Percentiles rank a stretch among this genome's conserved stretches.
These are phyloP conservation scores for Arctopsyche grandis DNA, from an alignment of 1,140 invertebrate species.

Conservation along the genomic window DNA sequence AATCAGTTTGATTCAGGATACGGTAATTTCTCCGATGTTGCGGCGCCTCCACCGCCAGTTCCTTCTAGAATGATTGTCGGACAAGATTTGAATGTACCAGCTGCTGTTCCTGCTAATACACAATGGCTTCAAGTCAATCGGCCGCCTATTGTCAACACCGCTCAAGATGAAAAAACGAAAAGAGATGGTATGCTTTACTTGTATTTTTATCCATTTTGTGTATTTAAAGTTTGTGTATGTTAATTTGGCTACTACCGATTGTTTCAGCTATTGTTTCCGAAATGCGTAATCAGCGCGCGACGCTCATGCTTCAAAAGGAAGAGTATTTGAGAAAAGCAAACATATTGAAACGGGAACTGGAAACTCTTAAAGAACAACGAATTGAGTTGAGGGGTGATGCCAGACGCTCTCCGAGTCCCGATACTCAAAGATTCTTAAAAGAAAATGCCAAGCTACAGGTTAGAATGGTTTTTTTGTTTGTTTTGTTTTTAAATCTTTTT, in stretches of 20 bases:
- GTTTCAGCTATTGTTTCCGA: slow-evolving; percentile 79
- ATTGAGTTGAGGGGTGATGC: slow-evolving; percentile 75
- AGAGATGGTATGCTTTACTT: slow-evolving; percentile 43
- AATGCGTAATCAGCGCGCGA: slow-evolving; percentile 81
- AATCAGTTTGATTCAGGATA: slow-evolving; percentile 12
- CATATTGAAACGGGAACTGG: slow-evolving; percentile 77
- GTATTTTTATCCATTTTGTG: not conserved
- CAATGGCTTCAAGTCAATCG: slow-evolving; percentile 1
- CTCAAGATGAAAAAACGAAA: slow-evolving; percentile 45
- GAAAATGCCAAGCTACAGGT: slow-evolving; percentile 86
- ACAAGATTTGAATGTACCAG: slow-evolving; percentile 7
- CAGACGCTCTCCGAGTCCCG: slow-evolving; percentile 70
- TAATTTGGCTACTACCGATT: not conserved
- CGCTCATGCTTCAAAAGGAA: slow-evolving; percentile 78
- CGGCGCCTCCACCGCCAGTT: not conserved
- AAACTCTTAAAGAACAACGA: slow-evolving; percentile 79
- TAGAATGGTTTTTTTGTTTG: slow-evolving; percentile 51
- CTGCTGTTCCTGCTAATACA: not conserved
- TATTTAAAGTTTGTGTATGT: not conserved
- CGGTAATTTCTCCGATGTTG: slow-evolving; percentile 12
- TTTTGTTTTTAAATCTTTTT: slow-evolving; percentile 34
- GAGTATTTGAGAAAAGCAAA: slow-evolving; percentile 79
- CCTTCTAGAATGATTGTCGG: not conserved
- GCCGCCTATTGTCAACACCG: not conserved
- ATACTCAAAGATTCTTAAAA: slow-evolving; percentile 77